Conservation (phyloP, 2,113 vertebrate genomes). For the Sturnira hondurensis region DNA sequence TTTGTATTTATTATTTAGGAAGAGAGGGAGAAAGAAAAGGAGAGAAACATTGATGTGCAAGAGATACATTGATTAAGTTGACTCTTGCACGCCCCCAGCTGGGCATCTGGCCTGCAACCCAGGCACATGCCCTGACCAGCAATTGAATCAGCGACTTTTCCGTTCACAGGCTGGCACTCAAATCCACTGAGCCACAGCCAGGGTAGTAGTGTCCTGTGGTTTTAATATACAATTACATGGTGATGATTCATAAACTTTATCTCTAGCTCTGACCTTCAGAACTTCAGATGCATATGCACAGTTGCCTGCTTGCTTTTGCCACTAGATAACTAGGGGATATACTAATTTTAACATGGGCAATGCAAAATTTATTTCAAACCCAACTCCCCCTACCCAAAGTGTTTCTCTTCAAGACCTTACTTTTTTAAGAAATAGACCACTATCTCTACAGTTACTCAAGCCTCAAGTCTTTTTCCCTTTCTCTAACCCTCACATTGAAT, state of each 20-base stretch:
- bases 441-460: not conserved
- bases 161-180: no score
- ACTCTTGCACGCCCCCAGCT: no score
- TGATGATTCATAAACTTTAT: not conserved
- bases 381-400: not conserved
- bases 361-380: not conserved
- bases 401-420: not conserved
- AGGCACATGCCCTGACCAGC: no score
- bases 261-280: not conserved
- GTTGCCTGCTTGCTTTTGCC: not conserved
- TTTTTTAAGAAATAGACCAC: not conserved
- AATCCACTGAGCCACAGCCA: no score
- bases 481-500: not conserved
- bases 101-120: no score
- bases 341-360: constrained; percentile 3
- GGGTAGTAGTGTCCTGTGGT: not conserved
- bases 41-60: no score
- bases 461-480: not conserved
- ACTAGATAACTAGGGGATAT: not conserved
- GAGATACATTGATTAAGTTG: no score
- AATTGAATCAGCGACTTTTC: no score
- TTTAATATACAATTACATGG: not conserved
- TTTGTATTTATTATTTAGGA: no score
- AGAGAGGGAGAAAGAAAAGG: no score
- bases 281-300: not conserved